phyloP scores from a whole-genome alignment of 1,140 invertebrate species.

The Zaprionus vittiger region DNA sequence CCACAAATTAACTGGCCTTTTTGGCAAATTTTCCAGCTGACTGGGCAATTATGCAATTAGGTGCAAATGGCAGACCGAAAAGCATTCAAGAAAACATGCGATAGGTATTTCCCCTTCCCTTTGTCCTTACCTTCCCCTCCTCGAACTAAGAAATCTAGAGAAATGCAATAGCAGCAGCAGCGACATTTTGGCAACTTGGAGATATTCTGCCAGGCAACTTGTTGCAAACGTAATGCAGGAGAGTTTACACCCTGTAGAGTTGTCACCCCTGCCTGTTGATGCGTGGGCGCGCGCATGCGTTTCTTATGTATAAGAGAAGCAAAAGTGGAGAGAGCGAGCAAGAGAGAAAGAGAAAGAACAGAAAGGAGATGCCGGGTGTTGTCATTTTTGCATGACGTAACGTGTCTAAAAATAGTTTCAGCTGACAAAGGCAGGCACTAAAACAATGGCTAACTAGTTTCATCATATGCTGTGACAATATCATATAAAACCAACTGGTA shows the following conservation, averaged over 20 bases:
- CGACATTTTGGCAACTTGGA: not conserved
- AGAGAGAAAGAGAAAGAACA: not conserved
- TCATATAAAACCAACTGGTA: not conserved
- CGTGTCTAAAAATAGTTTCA: conserved; percentile 29
- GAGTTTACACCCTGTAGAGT: conserved; percentile 48
- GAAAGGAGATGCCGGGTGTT: conserved; percentile 58
- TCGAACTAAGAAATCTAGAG: not conserved
- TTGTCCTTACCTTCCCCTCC: not conserved
- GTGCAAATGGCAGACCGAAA: conserved; percentile 37
- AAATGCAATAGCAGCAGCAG: conserved; percentile 14
- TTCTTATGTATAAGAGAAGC: conserved; percentile 56
- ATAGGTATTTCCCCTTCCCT: not conserved
- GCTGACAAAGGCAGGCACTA: not conserved
- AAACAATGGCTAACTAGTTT: not conserved
- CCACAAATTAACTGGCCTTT: conserved; percentile 64
- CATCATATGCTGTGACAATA: not conserved
- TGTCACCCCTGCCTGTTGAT: conserved; percentile 10
- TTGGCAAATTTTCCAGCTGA: conserved; percentile 69
- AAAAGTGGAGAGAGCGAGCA: not conserved
- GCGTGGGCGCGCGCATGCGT: conserved; percentile 56
- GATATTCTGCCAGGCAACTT: conserved; percentile 52
- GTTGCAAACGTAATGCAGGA: conserved; percentile 53
- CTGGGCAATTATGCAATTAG: conserved; percentile 77
- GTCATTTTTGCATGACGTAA: conserved; percentile 69
- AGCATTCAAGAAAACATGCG: conserved; percentile 19